phyloP scores from a whole-genome alignment of 2,888 invertebrate species.

The Lamellibrachia columna region DNA sequence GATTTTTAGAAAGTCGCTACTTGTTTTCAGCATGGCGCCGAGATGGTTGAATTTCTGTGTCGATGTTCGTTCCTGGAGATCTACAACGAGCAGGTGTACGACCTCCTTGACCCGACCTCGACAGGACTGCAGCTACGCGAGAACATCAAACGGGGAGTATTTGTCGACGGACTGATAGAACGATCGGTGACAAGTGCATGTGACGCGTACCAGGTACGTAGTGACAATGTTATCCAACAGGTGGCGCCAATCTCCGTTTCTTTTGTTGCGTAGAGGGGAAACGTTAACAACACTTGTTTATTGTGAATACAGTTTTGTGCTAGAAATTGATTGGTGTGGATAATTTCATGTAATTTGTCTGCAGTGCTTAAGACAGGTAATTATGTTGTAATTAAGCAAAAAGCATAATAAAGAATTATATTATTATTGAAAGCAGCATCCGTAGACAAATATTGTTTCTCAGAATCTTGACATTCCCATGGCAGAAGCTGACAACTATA shows the following conservation, averaged over 20 bases:
- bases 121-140: slow-evolving; percentile 58
- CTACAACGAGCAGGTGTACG: slow-evolving; percentile 66
- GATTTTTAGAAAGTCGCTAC: neutral
- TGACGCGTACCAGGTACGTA: slow-evolving; percentile 59
- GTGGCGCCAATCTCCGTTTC: neutral
- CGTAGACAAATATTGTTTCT: too few relatives aligned
- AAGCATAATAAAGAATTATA: too few relatives aligned
- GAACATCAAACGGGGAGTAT: slow-evolving; percentile 60
- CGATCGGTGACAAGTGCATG: slow-evolving; percentile 52
- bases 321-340: too few relatives aligned
- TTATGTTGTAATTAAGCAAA: too few relatives aligned
- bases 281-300: neutral
- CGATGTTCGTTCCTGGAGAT: slow-evolving; percentile 66
- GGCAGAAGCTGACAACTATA: too few relatives aligned
- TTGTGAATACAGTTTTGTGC: neutral
- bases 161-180: slow-evolving; percentile 60
- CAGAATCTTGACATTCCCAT: too few relatives aligned
- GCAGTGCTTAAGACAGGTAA: too few relatives aligned
- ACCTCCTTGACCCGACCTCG: slow-evolving; percentile 60
- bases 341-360: too few relatives aligned
- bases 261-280: neutral
- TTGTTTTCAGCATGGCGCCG: slow-evolving; percentile 50
- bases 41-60: slow-evolving; percentile 58
- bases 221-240: neutral
- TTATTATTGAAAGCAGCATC: too few relatives aligned